Evolutionary conservation across 2,888 invertebrate genomes (phyloP), one percentile per base, ranked within the genome.

Genomic region (Seira sanloemensis): DNA sequence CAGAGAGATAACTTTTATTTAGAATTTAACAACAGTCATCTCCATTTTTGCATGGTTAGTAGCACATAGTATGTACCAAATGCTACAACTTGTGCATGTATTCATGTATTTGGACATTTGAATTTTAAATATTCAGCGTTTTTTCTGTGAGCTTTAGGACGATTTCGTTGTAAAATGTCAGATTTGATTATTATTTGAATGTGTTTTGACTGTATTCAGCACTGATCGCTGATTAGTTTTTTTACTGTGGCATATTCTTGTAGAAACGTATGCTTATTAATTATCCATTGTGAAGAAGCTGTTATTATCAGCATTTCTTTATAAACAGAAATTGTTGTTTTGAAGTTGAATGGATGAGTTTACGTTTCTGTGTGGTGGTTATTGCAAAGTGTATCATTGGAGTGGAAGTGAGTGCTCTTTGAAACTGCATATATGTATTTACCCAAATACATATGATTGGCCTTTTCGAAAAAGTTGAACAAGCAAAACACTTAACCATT

Each of bases 191-290:
- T 4, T 7, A 37, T 7, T 37, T 37, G 12, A 37, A 37, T 12
- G 12, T 37, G 37, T 37, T 71, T 58, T 54, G 18, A 24, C 58
- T 18, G 5, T 24, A 65, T 65, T 62, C 27, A 74, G 74, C 74
- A 74, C 27, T 27, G 65, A 74, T 73, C 24, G 21, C 65, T 37
- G 37, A 37, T 37, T 37, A 12, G 4, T 37, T 37, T 37, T 4
- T 7, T 37, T 7, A 7, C 37, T 7, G 37, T 37, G 12, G 37
- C 4, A 37, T 12, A 7, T 37, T 12, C 12, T 12, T 37, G 27
- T 2, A 26, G 1, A 62, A 65, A 74, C 27, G 26, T 7, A 65
- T 27, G 37, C 21, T 65, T 19, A 65, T 74, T 74, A 74, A 73
- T 73, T 74, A 37, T 74, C 27, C 21, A 37, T 12, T 37, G 5